Conservation (phyloP, 2,888 invertebrate species). For the Drosophila stalkeri region DNA sequence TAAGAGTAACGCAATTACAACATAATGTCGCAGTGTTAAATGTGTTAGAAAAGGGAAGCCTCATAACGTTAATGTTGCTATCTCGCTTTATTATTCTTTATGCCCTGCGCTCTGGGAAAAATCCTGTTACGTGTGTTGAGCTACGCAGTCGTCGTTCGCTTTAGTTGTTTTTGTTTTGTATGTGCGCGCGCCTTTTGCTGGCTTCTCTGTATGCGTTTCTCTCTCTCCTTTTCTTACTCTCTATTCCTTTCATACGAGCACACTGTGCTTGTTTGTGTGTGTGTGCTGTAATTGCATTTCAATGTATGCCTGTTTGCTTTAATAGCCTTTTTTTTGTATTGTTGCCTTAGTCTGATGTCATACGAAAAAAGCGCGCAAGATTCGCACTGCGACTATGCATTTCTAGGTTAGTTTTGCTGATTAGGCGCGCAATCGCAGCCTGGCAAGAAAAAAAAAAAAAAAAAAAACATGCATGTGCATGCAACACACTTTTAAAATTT, state of each 20-base stretch:
- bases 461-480: neutral
- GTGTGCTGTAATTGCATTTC: conserved; percentile 46
- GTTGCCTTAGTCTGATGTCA: conserved; percentile 33
- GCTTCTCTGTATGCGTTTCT: conserved; percentile 49
- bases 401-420: conserved; percentile 57
- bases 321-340: conserved; percentile 32
- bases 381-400: conserved; percentile 32
- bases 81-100: conserved; percentile 24
- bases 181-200: conserved; percentile 65
- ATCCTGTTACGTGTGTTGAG: conserved; percentile 57
- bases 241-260: conserved; percentile 15
- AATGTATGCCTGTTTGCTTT: conserved; percentile 41
- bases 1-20: conserved; percentile 16
- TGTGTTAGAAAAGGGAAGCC: conserved; percentile 24
- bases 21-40: conserved; percentile 14
- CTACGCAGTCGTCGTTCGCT: conserved; percentile 27
- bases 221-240: conserved; percentile 21
- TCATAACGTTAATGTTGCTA: conserved; percentile 27
- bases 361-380: conserved; percentile 47
- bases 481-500: conserved; percentile 16
- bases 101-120: conserved; percentile 27
- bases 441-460: neutral
- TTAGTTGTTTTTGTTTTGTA: conserved; percentile 32
- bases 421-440: conserved; percentile 51
- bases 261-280: conserved; percentile 6